These are phyloP conservation scores for Neomorphus geoffroyi DNA, from an alignment of 2,797 vertebrate species.

Conservation along the genomic window DNA sequence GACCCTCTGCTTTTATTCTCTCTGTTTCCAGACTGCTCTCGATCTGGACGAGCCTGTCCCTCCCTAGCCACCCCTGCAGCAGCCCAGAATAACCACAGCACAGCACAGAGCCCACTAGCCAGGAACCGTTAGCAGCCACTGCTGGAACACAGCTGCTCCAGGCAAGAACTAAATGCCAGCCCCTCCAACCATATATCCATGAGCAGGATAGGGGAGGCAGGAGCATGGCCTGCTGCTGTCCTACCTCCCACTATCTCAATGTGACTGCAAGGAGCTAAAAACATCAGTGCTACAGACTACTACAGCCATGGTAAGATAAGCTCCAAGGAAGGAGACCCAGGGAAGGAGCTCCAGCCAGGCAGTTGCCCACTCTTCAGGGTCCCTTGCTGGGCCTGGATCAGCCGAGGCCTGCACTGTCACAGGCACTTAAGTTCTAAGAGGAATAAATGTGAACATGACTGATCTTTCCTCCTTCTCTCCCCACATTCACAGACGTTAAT, in stretches of 20 bases:
- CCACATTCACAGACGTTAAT: not conserved
- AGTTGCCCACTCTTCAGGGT: not conserved
- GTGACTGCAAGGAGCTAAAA: not conserved
- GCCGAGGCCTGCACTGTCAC: not conserved
- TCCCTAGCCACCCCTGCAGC: not conserved
- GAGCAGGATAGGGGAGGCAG: fast-evolving
- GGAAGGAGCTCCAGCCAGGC: fast-evolving
- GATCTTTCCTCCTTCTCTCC: not conserved
- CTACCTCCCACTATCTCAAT: not conserved
- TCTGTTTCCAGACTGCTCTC: not conserved
- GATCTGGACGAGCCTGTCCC: fast-evolving
- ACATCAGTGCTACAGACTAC: fast-evolving
- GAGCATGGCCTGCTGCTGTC: fast-evolving
- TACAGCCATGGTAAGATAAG: not conserved
- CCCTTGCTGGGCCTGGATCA: not conserved
- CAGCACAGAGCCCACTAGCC: not conserved
- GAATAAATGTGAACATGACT: not conserved
- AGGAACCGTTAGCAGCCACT: not conserved
- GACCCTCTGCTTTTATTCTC: not conserved
- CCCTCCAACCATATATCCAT: not conserved
- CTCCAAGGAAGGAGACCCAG: not conserved
- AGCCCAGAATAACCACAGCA: not conserved
- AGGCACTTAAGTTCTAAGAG: not conserved
- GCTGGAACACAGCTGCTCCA: fast-evolving
- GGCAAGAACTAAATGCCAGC: not conserved